Base-by-base conservation (phyloP, 1,140 invertebrate species). In the Oncopodura yosiiana region DNA sequence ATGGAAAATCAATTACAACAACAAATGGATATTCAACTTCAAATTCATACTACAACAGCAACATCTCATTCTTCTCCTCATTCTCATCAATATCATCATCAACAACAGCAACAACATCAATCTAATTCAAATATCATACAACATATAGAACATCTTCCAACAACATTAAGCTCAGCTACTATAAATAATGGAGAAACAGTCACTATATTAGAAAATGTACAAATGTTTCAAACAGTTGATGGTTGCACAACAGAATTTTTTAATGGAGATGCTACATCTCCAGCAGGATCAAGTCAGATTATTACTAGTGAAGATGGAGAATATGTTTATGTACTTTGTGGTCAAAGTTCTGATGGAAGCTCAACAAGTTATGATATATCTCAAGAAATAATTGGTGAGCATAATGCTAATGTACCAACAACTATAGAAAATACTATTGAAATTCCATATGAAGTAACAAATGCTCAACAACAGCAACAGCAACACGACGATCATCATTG, bases 11-110 rank as follows among this genome's bases (percentile, higher is more conserved):
- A 50, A 36, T 32, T 38, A 12, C 37, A 41, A 30, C 39, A 56
- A 30, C 46, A 56, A 32, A 36, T 56, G 48, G 54, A 51, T 19
- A 43, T 50, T n/a, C 54, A 56, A 16, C 23, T 56, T n/a, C 54
- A 56, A 19, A 45, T 50, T 3, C 32, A 46, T 14, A 29, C 44
- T 43, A 29, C 36, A 8, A 16, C 36, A 36, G 4, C 36, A 14
- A 29, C 8, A 8, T 21, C 32, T 42, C 38, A 51, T 11, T 32
- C 19, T 16, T 11, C 8, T 29, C 36, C 21, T 18, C 49, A 19
- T 5, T 42, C 42, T 18, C 24, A 3, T 4, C 19, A 9, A 43
- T 3, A 6, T 21, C 16, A 24, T 4, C 18, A 9, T 24, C 12
- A 9, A 14, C 43, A 43, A 43, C 8, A 24, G 19, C 42, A 30